A percentile compares a stretch with the other conserved stretches of the same genome.
Evolutionary conservation across 1,140 invertebrate genomes (phyloP).

Genomic region (Aphaenogaster rudis): DNA sequence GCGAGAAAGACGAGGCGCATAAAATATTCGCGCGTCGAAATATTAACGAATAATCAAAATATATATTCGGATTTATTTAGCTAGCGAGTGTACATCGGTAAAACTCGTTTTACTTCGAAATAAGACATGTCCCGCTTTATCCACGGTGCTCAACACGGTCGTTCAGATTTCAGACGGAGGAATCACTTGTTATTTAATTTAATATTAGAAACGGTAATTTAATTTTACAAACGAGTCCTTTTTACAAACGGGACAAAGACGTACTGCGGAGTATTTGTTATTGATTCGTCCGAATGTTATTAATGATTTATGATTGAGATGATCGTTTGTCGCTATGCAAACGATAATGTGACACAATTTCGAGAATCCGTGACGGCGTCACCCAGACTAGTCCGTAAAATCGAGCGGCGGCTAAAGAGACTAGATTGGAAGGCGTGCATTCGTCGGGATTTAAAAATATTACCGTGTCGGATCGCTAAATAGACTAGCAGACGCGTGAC

Average conservation of each 20-base stretch:
- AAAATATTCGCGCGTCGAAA: neutral
- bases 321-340: neutral
- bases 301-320: neutral
- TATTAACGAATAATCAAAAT: neutral
- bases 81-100: neutral
- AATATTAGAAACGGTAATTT: no score
- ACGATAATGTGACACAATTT: neutral
- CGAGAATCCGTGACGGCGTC: slow-evolving; percentile 48
- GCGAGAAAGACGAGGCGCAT: neutral
- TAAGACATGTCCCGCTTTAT: neutral
- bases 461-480: slow-evolving; percentile 30
- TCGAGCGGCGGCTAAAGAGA: neutral
- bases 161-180: neutral
- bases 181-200: neutral
- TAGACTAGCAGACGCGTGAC: slow-evolving; percentile 55
- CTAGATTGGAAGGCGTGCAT: neutral
- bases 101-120: neutral
- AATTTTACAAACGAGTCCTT: no score
- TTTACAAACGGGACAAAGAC: slow-evolving; percentile 11
- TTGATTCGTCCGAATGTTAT: neutral
- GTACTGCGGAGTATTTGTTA: neutral
- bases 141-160: neutral
- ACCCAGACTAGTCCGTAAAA: slow-evolving; percentile 9
- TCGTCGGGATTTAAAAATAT: slow-evolving; percentile 59
- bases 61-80: neutral